Conservation (phyloP, 1,140 invertebrate species). For the Drosophila micromelanica region DNA sequence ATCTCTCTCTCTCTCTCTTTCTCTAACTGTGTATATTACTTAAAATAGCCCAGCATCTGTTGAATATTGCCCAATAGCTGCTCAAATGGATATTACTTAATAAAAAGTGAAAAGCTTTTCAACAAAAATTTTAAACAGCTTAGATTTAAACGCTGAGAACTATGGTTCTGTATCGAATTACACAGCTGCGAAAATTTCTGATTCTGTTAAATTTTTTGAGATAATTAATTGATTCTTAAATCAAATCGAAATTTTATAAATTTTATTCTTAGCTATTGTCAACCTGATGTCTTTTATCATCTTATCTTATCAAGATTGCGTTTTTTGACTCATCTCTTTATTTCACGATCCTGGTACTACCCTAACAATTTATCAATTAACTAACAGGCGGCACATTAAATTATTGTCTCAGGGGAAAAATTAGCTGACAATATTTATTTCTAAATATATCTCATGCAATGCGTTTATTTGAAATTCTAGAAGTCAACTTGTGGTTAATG, state of each 20-base stretch:
- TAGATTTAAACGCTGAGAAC: constrained; percentile 35
- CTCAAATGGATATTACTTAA: constrained; percentile 66
- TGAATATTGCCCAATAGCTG: constrained; percentile 55
- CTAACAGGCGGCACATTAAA: background rate
- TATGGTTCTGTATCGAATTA: constrained; percentile 61
- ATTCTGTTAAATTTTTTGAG: too few species aligned
- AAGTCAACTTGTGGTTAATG: constrained; percentile 60
- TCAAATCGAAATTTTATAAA: too few species aligned
- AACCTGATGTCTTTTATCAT: too few species aligned
- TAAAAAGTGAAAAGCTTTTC: constrained; percentile 56
- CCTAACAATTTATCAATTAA: constrained; percentile 5
- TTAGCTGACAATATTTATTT: constrained; percentile 25
- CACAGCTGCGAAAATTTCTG: constrained; percentile 14
- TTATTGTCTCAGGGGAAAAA: background rate
- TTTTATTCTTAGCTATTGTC: too few species aligned
- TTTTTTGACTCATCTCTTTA: background rate
- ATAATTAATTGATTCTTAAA: too few species aligned
- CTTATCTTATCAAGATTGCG: background rate
- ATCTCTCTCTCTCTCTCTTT: constrained; percentile 16
- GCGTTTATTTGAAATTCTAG: constrained; percentile 62
- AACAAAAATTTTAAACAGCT: constrained; percentile 33
- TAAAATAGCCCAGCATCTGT: constrained; percentile 73
- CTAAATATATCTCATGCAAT: constrained; percentile 41
- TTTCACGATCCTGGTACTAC: background rate
- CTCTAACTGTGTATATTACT: constrained; percentile 20